Base-by-base conservation (phyloP, 2,113 vertebrate species). In the Atlantisia rogersi region DNA sequence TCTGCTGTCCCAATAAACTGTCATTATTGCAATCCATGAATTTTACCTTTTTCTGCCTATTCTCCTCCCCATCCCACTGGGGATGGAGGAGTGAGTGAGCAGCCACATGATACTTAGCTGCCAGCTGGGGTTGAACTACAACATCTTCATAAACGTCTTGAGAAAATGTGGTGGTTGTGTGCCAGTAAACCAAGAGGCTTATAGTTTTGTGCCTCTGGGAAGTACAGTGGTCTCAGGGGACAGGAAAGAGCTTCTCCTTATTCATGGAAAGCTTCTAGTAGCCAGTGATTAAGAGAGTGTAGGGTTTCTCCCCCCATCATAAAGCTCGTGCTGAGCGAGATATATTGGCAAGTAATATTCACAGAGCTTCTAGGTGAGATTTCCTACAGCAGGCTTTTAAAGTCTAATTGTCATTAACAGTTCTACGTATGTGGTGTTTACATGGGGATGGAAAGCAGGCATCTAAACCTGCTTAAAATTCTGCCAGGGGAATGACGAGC, bases 381-480 rank as follows among this genome's bases (percentile, higher is more conserved):
- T 70, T 89, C 69, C 84, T 81, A 32, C 68, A 86, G 37, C 37
- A 75, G 32, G 56, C 28, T 93, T 90, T 88, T 46, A 9, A 93
- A 80, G 44, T 70, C 68, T 90, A 70, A 67, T 92, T 77, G 55
- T 65, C 71, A 82, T 82, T 78, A 95, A 82, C 19, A 55, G 80
- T 84, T 86, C 44, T 88, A 63, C 40, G 24, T 32, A 65, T 71
- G 50, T 82, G 44, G 26, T 67, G 22, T 64, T 92, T 82, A 78
- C 8, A 1, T 60, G 58, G 56, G 42, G 62, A 39, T 55, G n/a
- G 48, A 73, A 10, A 89, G 8, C 71, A 73, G 26, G n/a, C 20
- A 40, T 81, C 73, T 82, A 88, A 90, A 82, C 71, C 52, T 81
- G 75, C 60, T 92, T 86, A 82, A 78, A 78, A 64, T 82, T 90